These are phyloP conservation scores for Loris lydekkerianus DNA, from an alignment of 2,797 vertebrate species.

Conservation along the genomic window DNA sequence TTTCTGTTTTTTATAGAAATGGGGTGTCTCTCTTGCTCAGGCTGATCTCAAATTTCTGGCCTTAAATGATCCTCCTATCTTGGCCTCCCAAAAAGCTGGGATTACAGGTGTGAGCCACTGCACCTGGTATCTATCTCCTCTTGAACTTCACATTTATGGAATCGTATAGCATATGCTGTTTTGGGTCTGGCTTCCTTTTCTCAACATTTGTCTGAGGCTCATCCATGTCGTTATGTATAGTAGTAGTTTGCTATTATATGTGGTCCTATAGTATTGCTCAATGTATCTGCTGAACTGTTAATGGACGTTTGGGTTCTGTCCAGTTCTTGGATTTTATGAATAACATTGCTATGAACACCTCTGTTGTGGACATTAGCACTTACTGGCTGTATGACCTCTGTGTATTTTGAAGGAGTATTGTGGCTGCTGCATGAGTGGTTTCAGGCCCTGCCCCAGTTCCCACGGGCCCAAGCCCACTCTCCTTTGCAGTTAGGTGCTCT, in stretches of 20 bases:
- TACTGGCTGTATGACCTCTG: not conserved
- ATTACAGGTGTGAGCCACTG: not conserved
- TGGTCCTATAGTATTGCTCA: not conserved
- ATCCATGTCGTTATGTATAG: accelerated
- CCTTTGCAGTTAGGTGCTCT: not conserved
- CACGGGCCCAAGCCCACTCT: not conserved
- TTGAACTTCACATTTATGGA: not conserved
- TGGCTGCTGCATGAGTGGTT: not conserved
- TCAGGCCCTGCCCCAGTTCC: not conserved
- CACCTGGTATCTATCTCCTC: not conserved
- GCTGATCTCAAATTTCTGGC: no score
- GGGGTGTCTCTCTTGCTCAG: no score
- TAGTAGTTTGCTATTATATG: not conserved
- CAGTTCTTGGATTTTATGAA: not conserved
- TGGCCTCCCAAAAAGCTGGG: not conserved
- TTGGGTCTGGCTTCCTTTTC: not conserved
- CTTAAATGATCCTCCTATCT: not conserved
- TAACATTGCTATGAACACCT: not conserved
- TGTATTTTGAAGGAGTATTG: not conserved
- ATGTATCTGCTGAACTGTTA: not conserved
- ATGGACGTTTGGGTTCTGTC: not conserved
- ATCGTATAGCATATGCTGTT: not conserved
- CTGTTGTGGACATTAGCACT: not conserved
- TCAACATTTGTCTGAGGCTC: not conserved
- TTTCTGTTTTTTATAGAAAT: no score